Base-by-base conservation (phyloP, 2,888 invertebrate genomes). In the Mythimna pallens region DNA sequence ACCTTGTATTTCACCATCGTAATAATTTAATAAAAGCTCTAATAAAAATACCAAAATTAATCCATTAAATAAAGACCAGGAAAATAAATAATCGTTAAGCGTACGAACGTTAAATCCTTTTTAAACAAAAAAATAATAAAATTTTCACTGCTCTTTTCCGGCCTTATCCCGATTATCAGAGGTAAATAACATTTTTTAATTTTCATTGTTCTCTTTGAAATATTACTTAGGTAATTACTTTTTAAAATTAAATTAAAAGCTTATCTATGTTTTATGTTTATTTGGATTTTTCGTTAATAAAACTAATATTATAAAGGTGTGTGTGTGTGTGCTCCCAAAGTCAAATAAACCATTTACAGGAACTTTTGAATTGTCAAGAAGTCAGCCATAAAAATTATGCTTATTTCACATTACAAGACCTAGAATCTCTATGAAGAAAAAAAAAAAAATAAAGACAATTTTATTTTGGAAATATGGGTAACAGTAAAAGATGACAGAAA, bases 31-130 rank as follows among this genome's bases (percentile, higher is more conserved):
- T 17, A 54, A 8, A n/a, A 17, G 17, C 47, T 52, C 17, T 20
- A 14, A 14, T 1, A 30, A 25, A 17, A 65, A 8, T 6, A 14
- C 0, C 2, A 6, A 43, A 75, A 65, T 50, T 50, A 34, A 66
- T 30, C 57, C 40, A 58, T 76, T 40, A 50, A 30, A 43, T 65
- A n/a, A 17, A 40, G 22, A 43, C 12, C 9, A 25, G 17, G 50
- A 30, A 47, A 40, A 47, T 22, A 20, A 66, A 77, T 66, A 43
- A 63, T 73, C 65, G 57, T 73, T 73, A 73, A 62, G 65, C 79
- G 65, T 71, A 52, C 25, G 5, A 36, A 55, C 8, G 40, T 43
- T 72, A 25, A 77, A 72, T 40, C 62, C n/a, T 58, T 65, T 58
- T 6, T 43, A 30, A 54, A 61, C 40, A 55, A 40, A 78, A 80